Percentiles rank a stretch among this genome's conserved stretches.
phyloP scores from a whole-genome alignment of 2,113 vertebrate species.

The Lamprotornis superbus region DNA sequence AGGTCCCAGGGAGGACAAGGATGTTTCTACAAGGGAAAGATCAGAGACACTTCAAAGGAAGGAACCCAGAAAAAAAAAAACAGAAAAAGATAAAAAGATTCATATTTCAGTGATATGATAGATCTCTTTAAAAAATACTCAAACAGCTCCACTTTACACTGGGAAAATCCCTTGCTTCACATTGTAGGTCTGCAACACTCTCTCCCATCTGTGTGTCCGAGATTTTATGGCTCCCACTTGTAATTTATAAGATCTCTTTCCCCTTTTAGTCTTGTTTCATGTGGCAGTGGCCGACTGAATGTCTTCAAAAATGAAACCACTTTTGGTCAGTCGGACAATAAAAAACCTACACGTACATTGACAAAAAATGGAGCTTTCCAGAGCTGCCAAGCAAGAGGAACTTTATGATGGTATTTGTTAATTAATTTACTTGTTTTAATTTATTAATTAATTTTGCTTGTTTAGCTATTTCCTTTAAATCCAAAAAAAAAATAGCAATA shows the following conservation, averaged over 20 bases:
- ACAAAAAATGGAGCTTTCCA: neutral
- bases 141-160: neutral
- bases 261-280: neutral
- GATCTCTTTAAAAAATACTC: neutral
- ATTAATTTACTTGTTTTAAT: neutral
- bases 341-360: accelerated
- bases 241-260: neutral
- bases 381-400: neutral
- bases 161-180: neutral
- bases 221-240: neutral
- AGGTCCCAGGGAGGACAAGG: neutral
- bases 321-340: neutral
- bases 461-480: neutral
- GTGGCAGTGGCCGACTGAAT: neutral
- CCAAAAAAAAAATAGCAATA: accelerated
- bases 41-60: neutral
- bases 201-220: neutral
- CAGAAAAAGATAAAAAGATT: neutral
- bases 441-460: neutral
- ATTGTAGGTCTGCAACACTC: neutral
- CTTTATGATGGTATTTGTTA: neutral
- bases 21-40: neutral
- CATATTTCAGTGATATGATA: neutral
- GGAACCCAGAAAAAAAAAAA: neutral
- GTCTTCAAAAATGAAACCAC: too few relatives aligned